A percentile compares a stretch with the other conserved stretches of the same genome.
Evolutionary conservation across 1,140 invertebrate genomes (phyloP).

Genomic region (Cephus cinctus): DNA sequence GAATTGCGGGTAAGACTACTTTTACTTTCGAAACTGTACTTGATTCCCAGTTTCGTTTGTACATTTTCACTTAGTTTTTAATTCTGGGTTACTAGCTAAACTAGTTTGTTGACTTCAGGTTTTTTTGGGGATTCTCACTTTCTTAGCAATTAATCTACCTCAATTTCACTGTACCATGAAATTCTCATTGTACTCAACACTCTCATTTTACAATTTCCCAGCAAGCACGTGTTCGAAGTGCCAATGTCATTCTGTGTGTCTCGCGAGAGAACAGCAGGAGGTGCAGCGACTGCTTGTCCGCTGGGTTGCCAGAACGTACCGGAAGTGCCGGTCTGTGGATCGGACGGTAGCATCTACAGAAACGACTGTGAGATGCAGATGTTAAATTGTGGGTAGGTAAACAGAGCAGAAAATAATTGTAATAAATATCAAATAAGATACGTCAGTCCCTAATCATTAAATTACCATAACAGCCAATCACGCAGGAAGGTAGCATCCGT

Average conservation of each 20-base stretch:
- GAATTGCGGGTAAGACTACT: constrained; percentile 88
- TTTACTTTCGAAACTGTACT: too few species aligned
- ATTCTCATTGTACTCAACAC: too few species aligned
- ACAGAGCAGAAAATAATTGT: too few species aligned
- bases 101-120: too few species aligned
- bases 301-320: constrained; percentile 65
- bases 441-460: neutral
- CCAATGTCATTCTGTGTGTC: constrained; percentile 85
- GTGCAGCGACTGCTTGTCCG: constrained; percentile 63
- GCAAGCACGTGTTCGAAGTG: constrained; percentile 87
- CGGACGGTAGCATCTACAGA: constrained; percentile 83
- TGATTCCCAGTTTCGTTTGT: too few species aligned
- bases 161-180: too few species aligned
- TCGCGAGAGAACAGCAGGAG: constrained; percentile 70
- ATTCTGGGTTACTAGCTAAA: too few species aligned
- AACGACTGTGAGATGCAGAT: constrained; percentile 89
- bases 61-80: too few species aligned
- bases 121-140: too few species aligned
- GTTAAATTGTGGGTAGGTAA: constrained; percentile 82
- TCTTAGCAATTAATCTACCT: too few species aligned
- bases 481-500: constrained; percentile 66
- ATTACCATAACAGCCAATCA: constrained; percentile 36
- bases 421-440: neutral
- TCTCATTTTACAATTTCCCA: constrained; percentile 47
- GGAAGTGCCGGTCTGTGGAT: constrained; percentile 76